phyloP scores from a whole-genome alignment of 2,113 vertebrate genomes.

The Ranitomeya variabilis region DNA sequence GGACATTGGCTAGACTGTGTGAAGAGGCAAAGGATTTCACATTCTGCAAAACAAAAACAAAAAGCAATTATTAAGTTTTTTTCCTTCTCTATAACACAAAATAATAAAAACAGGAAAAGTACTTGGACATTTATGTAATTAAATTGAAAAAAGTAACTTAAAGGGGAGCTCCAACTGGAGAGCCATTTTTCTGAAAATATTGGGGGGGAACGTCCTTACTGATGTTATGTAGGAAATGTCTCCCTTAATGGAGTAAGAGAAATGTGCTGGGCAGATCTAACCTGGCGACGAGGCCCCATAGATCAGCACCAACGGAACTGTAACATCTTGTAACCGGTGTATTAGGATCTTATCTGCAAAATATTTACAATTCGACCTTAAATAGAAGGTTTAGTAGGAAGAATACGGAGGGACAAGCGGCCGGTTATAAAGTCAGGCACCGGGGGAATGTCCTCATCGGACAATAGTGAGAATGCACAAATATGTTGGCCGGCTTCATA shows the following conservation, averaged over 20 bases:
- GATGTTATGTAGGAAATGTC: neutral
- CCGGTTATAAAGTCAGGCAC: neutral
- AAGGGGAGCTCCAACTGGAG: neutral
- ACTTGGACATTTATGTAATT: neutral
- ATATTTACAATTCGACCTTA: neutral
- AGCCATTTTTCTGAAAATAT: neutral
- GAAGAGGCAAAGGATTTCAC: conserved; percentile 96
- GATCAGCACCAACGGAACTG: neutral
- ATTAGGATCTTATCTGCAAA: too few species aligned
- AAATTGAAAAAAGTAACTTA: neutral
- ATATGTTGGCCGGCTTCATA: conserved; percentile 1
- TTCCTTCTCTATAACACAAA: neutral
- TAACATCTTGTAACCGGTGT: neutral
- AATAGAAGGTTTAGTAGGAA: neutral
- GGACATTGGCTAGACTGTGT: conserved; percentile 99
- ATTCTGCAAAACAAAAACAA: conserved; percentile 77
- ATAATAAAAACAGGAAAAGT: neutral
- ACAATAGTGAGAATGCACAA: neutral
- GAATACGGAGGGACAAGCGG: neutral
- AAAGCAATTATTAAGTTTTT: neutral
- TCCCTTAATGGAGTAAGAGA: neutral
- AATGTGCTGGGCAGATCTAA: neutral
- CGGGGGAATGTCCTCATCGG: neutral
- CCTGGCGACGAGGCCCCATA: neutral
- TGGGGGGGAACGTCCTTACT: neutral